Percentiles rank a stretch among this genome's conserved stretches.
Evolutionary conservation across 1,140 invertebrate species (phyloP).

Genomic region (Brachionus sp.): DNA sequence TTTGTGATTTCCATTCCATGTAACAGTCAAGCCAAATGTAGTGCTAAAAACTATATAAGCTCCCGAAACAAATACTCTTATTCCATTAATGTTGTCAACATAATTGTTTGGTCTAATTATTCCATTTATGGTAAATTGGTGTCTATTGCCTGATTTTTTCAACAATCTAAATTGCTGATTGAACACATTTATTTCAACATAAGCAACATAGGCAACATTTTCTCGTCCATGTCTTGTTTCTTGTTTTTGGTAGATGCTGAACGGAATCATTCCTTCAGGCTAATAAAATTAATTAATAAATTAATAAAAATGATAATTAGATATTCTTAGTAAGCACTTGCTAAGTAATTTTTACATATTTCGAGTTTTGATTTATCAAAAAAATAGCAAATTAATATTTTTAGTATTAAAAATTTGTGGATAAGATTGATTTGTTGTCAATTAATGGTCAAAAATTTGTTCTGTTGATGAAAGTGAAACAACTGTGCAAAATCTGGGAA

Average conservation of each 20-base stretch:
- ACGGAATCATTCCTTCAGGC: background rate
- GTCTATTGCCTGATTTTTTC: background rate
- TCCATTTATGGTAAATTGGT: background rate
- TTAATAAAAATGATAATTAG: no score
- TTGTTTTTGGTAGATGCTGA: conserved; percentile 15
- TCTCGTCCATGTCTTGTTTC: background rate
- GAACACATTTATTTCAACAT: conserved; percentile 35
- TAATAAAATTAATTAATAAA: background rate
- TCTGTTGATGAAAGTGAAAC: no score
- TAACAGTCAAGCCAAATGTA: conserved; percentile 20
- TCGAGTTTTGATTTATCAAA: no score
- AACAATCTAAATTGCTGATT: background rate
- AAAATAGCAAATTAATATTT: no score
- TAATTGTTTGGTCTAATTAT: background rate
- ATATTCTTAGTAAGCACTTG: no score
- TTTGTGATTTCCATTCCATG: conserved; percentile 28
- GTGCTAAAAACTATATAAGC: conserved; percentile 25
- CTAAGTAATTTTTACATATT: no score
- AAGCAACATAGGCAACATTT: background rate
- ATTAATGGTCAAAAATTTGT: no score
- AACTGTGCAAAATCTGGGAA: no score
- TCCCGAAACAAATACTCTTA: conserved; percentile 6
- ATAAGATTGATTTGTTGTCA: no score
- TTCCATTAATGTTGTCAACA: background rate
- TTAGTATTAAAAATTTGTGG: no score